Conservation (phyloP, 2,113 vertebrate species). For the Takifugu bimaculatus region DNA sequence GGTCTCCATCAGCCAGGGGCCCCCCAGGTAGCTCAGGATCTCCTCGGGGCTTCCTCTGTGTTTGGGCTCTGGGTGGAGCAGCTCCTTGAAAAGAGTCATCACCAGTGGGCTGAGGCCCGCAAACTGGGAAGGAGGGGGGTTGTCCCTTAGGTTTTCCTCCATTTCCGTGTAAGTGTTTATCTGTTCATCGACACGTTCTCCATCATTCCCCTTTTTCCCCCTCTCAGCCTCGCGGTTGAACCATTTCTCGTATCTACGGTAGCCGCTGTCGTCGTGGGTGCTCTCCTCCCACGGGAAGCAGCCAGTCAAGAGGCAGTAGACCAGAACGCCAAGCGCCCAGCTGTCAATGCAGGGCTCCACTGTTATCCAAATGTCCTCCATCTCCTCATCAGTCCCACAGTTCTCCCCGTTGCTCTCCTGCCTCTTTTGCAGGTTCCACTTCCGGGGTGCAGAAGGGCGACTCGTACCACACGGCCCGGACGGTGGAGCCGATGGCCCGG, state of each 20-base stretch:
- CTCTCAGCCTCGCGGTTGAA: conserved; percentile 58
- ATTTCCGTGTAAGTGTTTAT: conserved; percentile 23
- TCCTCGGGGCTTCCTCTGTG: conserved; percentile 77
- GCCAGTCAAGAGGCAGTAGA: conserved; percentile 81
- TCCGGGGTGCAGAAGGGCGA: conserved; percentile 86
- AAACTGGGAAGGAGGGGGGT: conserved; percentile 75
- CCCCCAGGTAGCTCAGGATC: conserved; percentile 77
- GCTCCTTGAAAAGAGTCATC: conserved; percentile 77
- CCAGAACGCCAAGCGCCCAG: conserved; percentile 86
- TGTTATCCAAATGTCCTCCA: conserved; percentile 69
- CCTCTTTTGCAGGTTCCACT: conserved; percentile 69
- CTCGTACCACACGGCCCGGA: conserved; percentile 76
- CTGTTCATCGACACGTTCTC: background rate
- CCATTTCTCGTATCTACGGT: conserved; percentile 78
- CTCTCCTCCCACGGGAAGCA: conserved; percentile 87
- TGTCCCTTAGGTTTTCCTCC: conserved; percentile 33
- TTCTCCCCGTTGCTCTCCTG: conserved; percentile 32
- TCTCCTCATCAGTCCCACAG: conserved; percentile 46
- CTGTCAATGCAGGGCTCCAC: conserved; percentile 81
- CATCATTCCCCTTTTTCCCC: conserved; percentile 7
- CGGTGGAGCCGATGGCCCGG: conserved; percentile 67
- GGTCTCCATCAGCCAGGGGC: conserved; percentile 72
- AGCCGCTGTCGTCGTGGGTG: conserved; percentile 74
- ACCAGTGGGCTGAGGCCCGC: conserved; percentile 67
- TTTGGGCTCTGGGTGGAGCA: conserved; percentile 78